Evolutionary conservation across 2,113 vertebrate genomes (phyloP), one percentile per base, ranked within the genome.

Genomic region (Connochaetes taurinus): DNA sequence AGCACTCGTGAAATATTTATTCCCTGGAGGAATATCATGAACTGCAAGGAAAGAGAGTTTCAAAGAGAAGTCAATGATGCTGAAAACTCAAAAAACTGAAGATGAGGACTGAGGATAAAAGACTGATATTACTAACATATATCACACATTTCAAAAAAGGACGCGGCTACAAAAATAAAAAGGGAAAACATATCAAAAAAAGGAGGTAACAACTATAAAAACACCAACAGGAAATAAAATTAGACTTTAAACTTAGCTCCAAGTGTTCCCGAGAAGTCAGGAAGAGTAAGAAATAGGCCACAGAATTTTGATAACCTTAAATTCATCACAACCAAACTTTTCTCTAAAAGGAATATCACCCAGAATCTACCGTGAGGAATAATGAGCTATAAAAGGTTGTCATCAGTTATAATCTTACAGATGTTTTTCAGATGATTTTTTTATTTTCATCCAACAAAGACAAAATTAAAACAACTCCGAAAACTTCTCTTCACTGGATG

Each of bases 261-360:
- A 55, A 13, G 29, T 52, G 17, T 52, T 88, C 9, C 45, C 64
- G 40, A 60, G 47, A 95, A 88, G 21, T 15, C 45, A 94, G 74
- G 57, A n/a, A 78, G 90, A 82, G 47, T 16, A n/a, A 83, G 11
- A 27, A 74, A 84, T 21, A 83, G 23, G 36, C 31, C 76, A 62
- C 71, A 57, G 71, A 91, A 82, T 71, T 93, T 31, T 85, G 85
- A 87, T 90, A 87, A n/a, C 19, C 17, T 97, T 96, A 81, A 96
- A 86, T 64, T 86, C 31, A 88, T 57, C 43, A 84, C 43, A 83
- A 87, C 76, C 10, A 83, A 91, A 58, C 14, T 27, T 93, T 90
- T 33, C 31, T 43, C 31, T 91, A 71, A 80, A 95, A 87, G 23
- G 7, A 84, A 4, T 78, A 96, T 43, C 60, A 86, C 36, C 52